Percentiles rank a stretch among this genome's conserved stretches.
Evolutionary conservation across 2,888 invertebrate species (phyloP).

Genomic region (Orchestes rusci): DNA sequence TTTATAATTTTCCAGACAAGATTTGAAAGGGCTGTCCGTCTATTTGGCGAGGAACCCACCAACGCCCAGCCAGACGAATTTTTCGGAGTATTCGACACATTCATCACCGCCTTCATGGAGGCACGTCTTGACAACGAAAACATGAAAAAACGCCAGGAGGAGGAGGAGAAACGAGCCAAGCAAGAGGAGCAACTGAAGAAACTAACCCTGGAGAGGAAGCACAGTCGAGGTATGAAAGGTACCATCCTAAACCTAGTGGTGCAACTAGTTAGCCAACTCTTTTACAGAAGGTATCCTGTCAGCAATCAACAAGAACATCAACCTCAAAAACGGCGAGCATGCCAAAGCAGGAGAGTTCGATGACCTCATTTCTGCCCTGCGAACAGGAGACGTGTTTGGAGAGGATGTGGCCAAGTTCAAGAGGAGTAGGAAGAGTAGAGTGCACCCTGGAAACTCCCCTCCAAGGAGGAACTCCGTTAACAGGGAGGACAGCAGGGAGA

Average conservation of each 20-base stretch:
- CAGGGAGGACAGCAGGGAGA: constrained; percentile 62
- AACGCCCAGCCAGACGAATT: constrained; percentile 86
- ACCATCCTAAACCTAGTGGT: not conserved
- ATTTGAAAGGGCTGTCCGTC: constrained; percentile 78
- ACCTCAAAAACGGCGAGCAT: constrained; percentile 52
- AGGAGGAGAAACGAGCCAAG: constrained; percentile 80
- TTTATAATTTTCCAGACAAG: constrained; percentile 49
- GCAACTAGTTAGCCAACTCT: too few species aligned
- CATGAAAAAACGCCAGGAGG: constrained; percentile 72
- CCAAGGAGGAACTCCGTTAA: constrained; percentile 55
- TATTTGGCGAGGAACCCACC: constrained; percentile 85
- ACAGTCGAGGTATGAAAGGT: constrained; percentile 48
- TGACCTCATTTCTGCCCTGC: constrained; percentile 86
- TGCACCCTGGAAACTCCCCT: constrained; percentile 54
- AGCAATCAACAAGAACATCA: constrained; percentile 66
- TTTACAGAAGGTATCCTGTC: constrained; percentile 55
- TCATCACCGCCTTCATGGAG: constrained; percentile 74
- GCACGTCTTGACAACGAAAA: constrained; percentile 86
- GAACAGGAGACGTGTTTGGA: constrained; percentile 93
- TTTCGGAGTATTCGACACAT: constrained; percentile 87
- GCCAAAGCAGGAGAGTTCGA: constrained; percentile 84
- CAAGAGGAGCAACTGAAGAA: constrained; percentile 88
- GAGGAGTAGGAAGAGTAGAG: constrained; percentile 61
- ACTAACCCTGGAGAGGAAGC: constrained; percentile 80
- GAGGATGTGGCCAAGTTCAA: constrained; percentile 93